These are phyloP conservation scores for Didymodactylos carnosus DNA, from an alignment of 2,888 invertebrate genomes.

Conservation along the genomic window DNA sequence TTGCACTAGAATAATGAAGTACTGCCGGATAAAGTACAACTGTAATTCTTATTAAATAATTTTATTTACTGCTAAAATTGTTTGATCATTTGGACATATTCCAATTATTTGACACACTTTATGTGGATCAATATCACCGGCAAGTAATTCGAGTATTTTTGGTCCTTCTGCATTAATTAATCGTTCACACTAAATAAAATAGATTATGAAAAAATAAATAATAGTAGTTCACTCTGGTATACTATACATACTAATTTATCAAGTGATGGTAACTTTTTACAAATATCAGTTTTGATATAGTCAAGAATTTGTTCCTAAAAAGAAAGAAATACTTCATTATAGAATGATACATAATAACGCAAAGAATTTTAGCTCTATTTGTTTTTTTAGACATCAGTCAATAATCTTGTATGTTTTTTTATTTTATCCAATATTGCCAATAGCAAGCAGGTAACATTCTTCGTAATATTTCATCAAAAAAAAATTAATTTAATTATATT, in stretches of 20 bases:
- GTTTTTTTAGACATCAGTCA: too few species aligned
- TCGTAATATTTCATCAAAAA: too few species aligned
- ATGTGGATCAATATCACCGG: background rate
- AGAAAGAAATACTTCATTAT: background rate
- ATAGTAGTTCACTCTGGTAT: background rate
- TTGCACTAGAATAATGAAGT: background rate
- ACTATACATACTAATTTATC: background rate
- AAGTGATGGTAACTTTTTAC: background rate
- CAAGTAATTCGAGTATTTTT: background rate
- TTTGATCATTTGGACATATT: background rate
- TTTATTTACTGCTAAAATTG: too few species aligned
- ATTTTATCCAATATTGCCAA: too few species aligned
- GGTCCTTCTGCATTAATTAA: slow-evolving; percentile 2
- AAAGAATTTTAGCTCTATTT: too few species aligned
- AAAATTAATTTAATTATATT: too few species aligned
- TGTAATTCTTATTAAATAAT: too few species aligned
- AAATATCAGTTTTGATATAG: background rate
- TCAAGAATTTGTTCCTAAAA: background rate
- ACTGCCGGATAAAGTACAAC: too few species aligned
- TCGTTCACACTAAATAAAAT: background rate
- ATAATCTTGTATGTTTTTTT: too few species aligned
- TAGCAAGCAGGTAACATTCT: too few species aligned
- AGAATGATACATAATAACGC: too few species aligned
- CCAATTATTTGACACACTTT: slow-evolving; percentile 4
- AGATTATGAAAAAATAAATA: background rate